Conservation (phyloP, 2,888 invertebrate species). For the Auanema sp. region DNA sequence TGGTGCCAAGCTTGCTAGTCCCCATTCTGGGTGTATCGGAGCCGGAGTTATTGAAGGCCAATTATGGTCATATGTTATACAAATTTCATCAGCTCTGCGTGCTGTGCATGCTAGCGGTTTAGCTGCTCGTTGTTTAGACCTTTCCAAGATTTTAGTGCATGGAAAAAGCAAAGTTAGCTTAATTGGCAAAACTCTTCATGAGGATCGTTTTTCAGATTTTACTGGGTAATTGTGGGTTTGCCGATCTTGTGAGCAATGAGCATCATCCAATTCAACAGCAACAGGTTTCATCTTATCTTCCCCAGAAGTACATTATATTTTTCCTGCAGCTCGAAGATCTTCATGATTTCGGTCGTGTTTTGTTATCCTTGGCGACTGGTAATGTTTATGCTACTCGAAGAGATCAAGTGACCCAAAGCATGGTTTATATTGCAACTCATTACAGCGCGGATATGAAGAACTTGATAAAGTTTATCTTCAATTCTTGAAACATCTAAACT, state of each 20-base stretch:
- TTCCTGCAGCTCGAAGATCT: conserved; percentile 84
- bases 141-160: conserved; percentile 78
- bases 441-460: conserved; percentile 93
- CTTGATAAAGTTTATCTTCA: conserved; percentile 78
- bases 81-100: conserved; percentile 87
- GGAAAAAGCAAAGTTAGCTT: conserved; percentile 51
- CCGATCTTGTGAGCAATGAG: conserved; percentile 35
- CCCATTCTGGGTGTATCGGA: conserved; percentile 16
- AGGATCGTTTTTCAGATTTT: conserved; percentile 23
- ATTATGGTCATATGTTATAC: conserved; percentile 93
- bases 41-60: conserved; percentile 79
- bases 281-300: conserved; percentile 20
- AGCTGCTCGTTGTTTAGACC: conserved; percentile 83
- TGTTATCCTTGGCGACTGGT: conserved; percentile 89
- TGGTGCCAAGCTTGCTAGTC: conserved; percentile 21
- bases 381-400: conserved; percentile 78
- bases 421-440: conserved; percentile 84
- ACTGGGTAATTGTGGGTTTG: conserved; percentile 34
- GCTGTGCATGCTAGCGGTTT: conserved; percentile 82
- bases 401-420: conserved; percentile 51
- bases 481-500: conserved; percentile 13
- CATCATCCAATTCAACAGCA: conserved; percentile 22
- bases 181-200: conserved; percentile 1
- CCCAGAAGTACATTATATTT: conserved; percentile 11
- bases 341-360: conserved; percentile 84